Percentiles rank a stretch among this genome's conserved stretches.
Evolutionary conservation across 2,797 vertebrate species (phyloP).

Genomic region (Pogoniulus pusillus): DNA sequence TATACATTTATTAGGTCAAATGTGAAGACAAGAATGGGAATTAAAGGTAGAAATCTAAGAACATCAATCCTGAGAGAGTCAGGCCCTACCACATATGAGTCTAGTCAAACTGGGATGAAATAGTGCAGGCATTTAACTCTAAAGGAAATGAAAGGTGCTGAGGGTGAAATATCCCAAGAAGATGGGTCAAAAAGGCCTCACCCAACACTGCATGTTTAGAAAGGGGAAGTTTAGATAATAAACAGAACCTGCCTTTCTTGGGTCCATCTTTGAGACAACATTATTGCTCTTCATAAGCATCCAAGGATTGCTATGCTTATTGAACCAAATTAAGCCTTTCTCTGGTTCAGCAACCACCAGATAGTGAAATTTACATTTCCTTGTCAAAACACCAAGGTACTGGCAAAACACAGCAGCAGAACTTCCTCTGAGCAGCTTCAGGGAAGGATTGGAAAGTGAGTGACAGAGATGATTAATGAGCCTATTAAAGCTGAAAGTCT

Average conservation of each 20-base stretch:
- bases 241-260: background rate
- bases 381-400: constrained; percentile 34
- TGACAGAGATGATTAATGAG: constrained; percentile 70
- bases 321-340: constrained; percentile 52
- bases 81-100: background rate
- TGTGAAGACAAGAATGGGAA: constrained; percentile 31
- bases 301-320: background rate
- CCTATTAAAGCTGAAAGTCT: constrained; percentile 63
- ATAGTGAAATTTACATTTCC: constrained; percentile 37
- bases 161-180: constrained; percentile 5
- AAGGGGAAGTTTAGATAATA: background rate
- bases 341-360: constrained; percentile 6
- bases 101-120: constrained; percentile 34
- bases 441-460: constrained; percentile 52
- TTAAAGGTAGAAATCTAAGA: constrained; percentile 50
- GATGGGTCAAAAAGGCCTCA: background rate
- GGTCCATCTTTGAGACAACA: background rate
- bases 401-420: constrained; percentile 46
- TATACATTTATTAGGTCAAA: constrained; percentile 56
- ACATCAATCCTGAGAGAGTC: constrained; percentile 43
- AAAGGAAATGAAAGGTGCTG: constrained; percentile 18
- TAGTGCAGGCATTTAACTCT: constrained; percentile 6
- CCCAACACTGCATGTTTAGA: background rate
- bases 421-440: constrained; percentile 54
- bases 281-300: constrained; percentile 27